Evolutionary conservation across 2,888 invertebrate genomes (phyloP), one percentile per base, ranked within the genome.

Genomic region (Philopedon plagiatum): DNA sequence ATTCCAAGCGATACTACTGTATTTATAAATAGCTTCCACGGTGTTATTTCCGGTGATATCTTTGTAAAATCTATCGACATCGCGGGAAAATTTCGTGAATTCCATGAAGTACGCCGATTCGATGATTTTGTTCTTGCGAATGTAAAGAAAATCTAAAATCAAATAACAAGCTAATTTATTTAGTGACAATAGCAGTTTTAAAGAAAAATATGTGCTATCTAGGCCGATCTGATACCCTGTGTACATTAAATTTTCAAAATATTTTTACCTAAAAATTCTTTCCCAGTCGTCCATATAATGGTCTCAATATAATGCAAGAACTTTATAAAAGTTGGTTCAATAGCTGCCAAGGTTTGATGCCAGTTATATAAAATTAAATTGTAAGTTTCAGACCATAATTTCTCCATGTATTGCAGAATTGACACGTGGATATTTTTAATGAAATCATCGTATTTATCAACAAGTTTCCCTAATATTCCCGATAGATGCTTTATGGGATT

Each of bases 21-120:
- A 95, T 81, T 94, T 95, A 81, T 91, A 91, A 34, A 94, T 87
- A 82, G 94, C 94, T 0, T 93, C 93, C 21, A 94, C 87, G 0
- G 93, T 88, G 79, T 94, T 94, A 81, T 95, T 93, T 67, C 91
- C 90, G 58, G 91, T 89, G 5, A 95, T 88, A 79, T 95, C 95
- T 66, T 91, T 91, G 83, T 94, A 95, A 57, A 95, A 88, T 66
- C 88, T 89, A 81, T 95, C 95, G 75, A 95, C 86, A 81, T 95
- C 94, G 77, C 93, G 93, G 0, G 94, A 93, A 77, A 95, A 91
- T 70, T 93, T 92, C 0, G 93, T 90, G 9, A 95, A 91, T 78
- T 92, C 92, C 77, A 91, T 92, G 81, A 94, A 95, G 79, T 94
- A 95, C 0, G 93, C 93, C 0, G 94, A 93, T 60, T 91, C 92